Percentiles rank a stretch among this genome's conserved stretches.
phyloP scores from a whole-genome alignment of 1,140 invertebrate species.

The Hylyphantes graminicola region DNA sequence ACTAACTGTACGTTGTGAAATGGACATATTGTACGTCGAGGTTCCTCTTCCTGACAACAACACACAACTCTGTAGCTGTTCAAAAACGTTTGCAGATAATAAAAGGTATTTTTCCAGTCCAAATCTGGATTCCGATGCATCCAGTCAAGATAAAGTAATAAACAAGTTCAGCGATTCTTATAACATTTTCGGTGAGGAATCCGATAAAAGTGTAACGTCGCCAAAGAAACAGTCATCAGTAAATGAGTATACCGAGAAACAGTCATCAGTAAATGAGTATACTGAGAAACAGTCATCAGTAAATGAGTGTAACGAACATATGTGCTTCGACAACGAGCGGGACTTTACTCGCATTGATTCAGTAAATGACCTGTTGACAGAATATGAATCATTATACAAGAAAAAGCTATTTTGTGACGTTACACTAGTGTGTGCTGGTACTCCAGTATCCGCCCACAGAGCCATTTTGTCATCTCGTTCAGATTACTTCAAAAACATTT shows the following conservation, averaged over 20 bases:
- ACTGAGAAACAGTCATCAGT: neutral
- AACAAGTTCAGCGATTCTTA: neutral
- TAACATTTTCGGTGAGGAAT: neutral
- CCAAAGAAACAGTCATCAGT: no score
- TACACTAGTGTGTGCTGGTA: neutral
- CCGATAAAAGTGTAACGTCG: no score
- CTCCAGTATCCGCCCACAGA: neutral
- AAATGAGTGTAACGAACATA: neutral
- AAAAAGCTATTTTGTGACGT: slow-evolving; percentile 4
- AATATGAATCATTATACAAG: neutral
- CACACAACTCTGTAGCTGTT: neutral
- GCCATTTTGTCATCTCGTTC: slow-evolving; percentile 21
- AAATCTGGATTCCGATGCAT: neutral
- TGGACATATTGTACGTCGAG: neutral
- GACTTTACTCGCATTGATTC: neutral
- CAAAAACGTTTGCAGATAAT: neutral
- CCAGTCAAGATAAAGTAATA: slow-evolving; percentile 15
- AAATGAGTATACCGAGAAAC: neutral
- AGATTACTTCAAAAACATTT: slow-evolving; percentile 23
- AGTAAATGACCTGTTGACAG: neutral
- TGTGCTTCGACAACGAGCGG: no score
- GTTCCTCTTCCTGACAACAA: neutral
- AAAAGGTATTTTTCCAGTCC: neutral
- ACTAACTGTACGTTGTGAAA: slow-evolving; percentile 24
- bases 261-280: neutral